phyloP scores from a whole-genome alignment of 2,888 invertebrate genomes.

The Agrochola lota region DNA sequence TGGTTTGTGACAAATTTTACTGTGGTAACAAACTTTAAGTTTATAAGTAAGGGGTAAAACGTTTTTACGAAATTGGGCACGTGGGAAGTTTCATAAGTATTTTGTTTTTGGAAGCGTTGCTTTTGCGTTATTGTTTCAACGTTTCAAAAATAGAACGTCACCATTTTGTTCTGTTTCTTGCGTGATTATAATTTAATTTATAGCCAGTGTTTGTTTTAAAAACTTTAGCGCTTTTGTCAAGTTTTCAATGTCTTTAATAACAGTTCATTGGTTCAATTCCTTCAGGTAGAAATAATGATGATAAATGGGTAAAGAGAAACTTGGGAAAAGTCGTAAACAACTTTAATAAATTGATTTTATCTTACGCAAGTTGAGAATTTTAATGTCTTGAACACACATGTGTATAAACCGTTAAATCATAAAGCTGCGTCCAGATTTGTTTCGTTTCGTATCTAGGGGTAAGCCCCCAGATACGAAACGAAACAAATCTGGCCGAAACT shows the following conservation, averaged over 20 bases:
- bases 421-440: too few relatives aligned
- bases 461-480: too few relatives aligned
- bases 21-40: slow-evolving; percentile 3
- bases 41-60: slow-evolving; percentile 9
- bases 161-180: background rate
- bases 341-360: slow-evolving; percentile 40
- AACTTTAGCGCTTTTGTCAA: slow-evolving; percentile 3
- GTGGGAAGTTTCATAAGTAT: background rate
- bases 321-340: slow-evolving; percentile 47
- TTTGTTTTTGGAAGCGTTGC: slow-evolving; percentile 15
- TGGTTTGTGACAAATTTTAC: slow-evolving; percentile 26
- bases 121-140: background rate
- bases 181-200: background rate
- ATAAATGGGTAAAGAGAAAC: slow-evolving; percentile 48
- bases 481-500: too few relatives aligned
- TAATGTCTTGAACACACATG: slow-evolving; percentile 26
- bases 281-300: slow-evolving; percentile 37
- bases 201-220: slow-evolving; percentile 13
- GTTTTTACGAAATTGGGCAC: background rate
- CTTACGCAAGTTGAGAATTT: slow-evolving; percentile 8
- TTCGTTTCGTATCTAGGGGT: too few relatives aligned
- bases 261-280: slow-evolving; percentile 45
- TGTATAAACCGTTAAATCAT: background rate
- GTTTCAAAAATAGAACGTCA: slow-evolving; percentile 18
- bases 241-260: slow-evolving; percentile 27